These are phyloP conservation scores for Nycteola revayana DNA, from an alignment of 2,888 invertebrate species.

Conservation along the genomic window DNA sequence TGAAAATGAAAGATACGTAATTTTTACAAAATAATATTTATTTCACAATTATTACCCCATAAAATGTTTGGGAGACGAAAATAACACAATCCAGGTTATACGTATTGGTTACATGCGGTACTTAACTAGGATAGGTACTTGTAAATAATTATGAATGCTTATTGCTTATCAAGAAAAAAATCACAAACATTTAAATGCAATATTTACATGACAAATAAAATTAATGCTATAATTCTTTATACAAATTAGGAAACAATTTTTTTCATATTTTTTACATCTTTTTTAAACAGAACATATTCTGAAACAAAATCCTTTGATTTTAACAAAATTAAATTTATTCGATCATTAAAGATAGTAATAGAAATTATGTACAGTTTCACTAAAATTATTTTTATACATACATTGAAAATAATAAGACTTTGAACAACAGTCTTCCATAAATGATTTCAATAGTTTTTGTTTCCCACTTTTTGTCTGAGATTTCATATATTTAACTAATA, in stretches of 20 bases:
- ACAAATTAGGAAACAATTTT: slow-evolving; percentile 47
- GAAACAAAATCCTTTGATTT: slow-evolving; percentile 40
- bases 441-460: slow-evolving; percentile 25
- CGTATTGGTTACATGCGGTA: slow-evolving; percentile 60
- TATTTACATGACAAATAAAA: slow-evolving; percentile 63
- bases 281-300: slow-evolving; percentile 54
- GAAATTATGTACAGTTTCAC: slow-evolving; percentile 46
- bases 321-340: slow-evolving; percentile 52
- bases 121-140: slow-evolving; percentile 53
- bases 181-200: slow-evolving; percentile 77
- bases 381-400: slow-evolving; percentile 40
- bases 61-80: slow-evolving; percentile 45
- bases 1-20: slow-evolving; percentile 20
- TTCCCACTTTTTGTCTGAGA: slow-evolving; percentile 26
- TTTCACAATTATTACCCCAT: slow-evolving; percentile 56
- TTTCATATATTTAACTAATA: slow-evolving; percentile 68
- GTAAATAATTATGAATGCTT: slow-evolving; percentile 47
- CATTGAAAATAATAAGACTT: slow-evolving; percentile 32
- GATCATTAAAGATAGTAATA: slow-evolving; percentile 25
- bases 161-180: slow-evolving; percentile 50
- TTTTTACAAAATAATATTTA: slow-evolving; percentile 70
- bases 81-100: slow-evolving; percentile 71
- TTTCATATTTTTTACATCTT: slow-evolving; percentile 43
- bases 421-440: slow-evolving; percentile 19
- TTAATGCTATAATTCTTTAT: slow-evolving; percentile 48